Evolutionary conservation across 2,797 vertebrate species (phyloP).

Genomic region (Scomberomorus guttatus): DNA sequence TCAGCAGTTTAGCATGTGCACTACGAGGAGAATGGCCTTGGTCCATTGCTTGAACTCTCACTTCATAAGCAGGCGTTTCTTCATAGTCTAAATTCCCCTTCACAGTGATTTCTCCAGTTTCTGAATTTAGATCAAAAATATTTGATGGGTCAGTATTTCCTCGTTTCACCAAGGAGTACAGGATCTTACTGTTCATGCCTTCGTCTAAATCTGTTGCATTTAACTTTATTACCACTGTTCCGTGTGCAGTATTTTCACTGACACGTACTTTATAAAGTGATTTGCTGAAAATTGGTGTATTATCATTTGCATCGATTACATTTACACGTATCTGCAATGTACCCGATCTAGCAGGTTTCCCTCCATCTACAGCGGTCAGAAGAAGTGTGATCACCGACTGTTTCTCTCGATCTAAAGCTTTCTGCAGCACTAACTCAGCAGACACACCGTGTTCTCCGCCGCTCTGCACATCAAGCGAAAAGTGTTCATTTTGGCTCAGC

Average conservation of each 20-base stretch:
- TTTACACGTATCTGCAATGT: constrained; percentile 75
- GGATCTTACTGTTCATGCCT: constrained; percentile 61
- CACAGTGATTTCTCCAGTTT: constrained; percentile 45
- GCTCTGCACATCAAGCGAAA: constrained; percentile 83
- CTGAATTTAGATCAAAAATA: not conserved
- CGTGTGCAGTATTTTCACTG: constrained; percentile 73
- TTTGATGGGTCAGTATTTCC: not conserved
- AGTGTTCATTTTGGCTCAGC: constrained; percentile 80
- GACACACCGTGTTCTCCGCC: constrained; percentile 78
- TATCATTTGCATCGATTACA: constrained; percentile 87
- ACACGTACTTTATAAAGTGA: constrained; percentile 81
- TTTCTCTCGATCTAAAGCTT: constrained; percentile 86
- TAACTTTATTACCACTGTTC: constrained; percentile 64
- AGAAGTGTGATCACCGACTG: constrained; percentile 72
- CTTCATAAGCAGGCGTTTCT: constrained; percentile 80
- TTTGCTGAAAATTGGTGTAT: constrained; percentile 80
- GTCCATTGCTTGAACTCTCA: constrained; percentile 83
- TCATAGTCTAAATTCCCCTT: constrained; percentile 85
- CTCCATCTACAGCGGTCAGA: constrained; percentile 85
- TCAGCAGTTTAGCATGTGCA: constrained; percentile 77
- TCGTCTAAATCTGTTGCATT: constrained; percentile 81
- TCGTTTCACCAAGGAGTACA: constrained; percentile 54
- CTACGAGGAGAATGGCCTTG: constrained; percentile 56
- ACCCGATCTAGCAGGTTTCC: constrained; percentile 83
- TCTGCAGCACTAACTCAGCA: constrained; percentile 85